phyloP scores from a whole-genome alignment of 2,888 invertebrate genomes.

The Stenoptilia bipunctidactyla region DNA sequence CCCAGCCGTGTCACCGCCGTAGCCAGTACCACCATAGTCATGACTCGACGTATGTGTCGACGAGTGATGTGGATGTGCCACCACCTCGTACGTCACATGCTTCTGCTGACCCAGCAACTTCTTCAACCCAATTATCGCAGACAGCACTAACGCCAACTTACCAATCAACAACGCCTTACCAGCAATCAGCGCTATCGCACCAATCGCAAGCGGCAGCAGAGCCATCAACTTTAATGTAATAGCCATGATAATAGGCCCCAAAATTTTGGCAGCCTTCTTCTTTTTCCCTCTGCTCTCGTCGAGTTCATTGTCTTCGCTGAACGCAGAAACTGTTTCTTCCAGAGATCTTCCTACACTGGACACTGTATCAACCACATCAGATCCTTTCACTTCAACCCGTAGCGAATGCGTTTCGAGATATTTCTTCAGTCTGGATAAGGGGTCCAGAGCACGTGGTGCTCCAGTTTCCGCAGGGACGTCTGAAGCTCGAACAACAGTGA shows the following conservation, averaged over 20 bases:
- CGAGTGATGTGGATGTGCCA: slow-evolving; percentile 86
- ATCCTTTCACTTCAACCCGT: slow-evolving; percentile 87
- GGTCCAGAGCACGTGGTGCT: slow-evolving; percentile 81
- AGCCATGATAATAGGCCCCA: slow-evolving; percentile 82
- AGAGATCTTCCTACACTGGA: slow-evolving; percentile 85
- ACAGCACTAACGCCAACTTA: slow-evolving; percentile 86
- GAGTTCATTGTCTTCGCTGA: slow-evolving; percentile 73
- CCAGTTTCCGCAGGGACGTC: slow-evolving; percentile 80
- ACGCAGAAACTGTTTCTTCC: slow-evolving; percentile 77
- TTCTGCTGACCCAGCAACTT: slow-evolving; percentile 85
- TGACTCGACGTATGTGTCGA: slow-evolving; percentile 63
- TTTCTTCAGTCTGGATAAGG: slow-evolving; percentile 77
- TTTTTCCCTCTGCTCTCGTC: slow-evolving; percentile 85
- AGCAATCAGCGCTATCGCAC: slow-evolving; percentile 86
- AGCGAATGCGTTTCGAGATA: slow-evolving; percentile 86
- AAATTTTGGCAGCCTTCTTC: slow-evolving; percentile 84
- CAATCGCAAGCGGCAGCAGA: slow-evolving; percentile 81
- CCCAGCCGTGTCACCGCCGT: slow-evolving; percentile 74
- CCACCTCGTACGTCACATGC: slow-evolving; percentile 90
- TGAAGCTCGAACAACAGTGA: slow-evolving; percentile 83
- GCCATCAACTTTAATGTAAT: slow-evolving; percentile 85
- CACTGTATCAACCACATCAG: slow-evolving; percentile 85
- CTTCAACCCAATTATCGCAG: slow-evolving; percentile 87
- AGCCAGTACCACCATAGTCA: slow-evolving; percentile 68
- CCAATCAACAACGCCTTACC: slow-evolving; percentile 88